Evolutionary conservation across 2,797 vertebrate genomes (phyloP).

Genomic region (Cephalopachus bancanus): DNA sequence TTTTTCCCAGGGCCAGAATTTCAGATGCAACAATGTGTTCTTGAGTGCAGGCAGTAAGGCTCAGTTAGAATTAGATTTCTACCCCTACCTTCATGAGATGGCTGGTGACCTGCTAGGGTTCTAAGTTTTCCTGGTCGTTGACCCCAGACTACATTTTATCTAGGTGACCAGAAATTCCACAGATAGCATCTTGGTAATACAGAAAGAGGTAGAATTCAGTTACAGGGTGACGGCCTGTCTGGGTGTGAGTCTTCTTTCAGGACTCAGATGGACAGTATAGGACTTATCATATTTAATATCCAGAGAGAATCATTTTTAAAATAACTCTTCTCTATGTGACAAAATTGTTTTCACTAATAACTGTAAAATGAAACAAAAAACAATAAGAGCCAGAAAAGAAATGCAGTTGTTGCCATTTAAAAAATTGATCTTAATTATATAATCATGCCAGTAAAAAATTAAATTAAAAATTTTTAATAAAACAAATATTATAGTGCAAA

Average conservation of each 20-base stretch:
- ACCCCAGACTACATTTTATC: too few species aligned
- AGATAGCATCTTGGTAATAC: neutral
- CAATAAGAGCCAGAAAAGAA: neutral
- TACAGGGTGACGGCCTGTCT: neutral
- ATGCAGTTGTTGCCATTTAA: conserved; percentile 14
- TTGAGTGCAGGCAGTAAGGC: neutral
- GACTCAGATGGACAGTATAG: neutral
- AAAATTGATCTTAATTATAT: neutral
- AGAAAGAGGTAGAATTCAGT: neutral
- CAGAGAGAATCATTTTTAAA: neutral
- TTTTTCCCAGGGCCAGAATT: neutral
- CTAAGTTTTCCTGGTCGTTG: neutral
- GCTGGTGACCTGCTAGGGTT: neutral
- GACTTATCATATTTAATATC: neutral
- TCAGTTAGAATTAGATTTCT: neutral
- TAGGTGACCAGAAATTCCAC: neutral
- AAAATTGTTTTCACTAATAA: neutral
- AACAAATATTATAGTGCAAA: neutral
- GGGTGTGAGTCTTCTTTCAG: neutral
- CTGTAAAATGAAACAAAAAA: conserved; percentile 19
- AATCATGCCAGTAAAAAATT: conserved; percentile 2
- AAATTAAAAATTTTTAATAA: neutral
- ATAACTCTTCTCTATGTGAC: neutral
- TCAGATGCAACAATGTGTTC: neutral
- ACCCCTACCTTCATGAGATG: neutral